Evolutionary conservation across 2,888 invertebrate species (phyloP).

Genomic region (Spodoptera exigua): DNA sequence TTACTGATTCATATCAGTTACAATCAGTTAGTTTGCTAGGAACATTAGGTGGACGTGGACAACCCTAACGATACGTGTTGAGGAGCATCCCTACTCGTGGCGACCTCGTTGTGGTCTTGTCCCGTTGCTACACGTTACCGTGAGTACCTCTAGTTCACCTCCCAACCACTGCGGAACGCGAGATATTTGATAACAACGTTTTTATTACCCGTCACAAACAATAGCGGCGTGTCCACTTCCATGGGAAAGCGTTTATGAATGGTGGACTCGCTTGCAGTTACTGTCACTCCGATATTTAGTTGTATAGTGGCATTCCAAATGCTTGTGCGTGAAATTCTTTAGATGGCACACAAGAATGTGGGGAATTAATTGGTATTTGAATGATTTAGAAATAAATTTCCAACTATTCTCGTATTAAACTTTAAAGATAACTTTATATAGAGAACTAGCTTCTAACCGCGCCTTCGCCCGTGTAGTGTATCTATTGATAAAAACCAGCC

Average conservation of each 20-base stretch:
- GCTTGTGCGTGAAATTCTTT: constrained; percentile 1
- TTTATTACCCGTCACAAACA: constrained; percentile 41
- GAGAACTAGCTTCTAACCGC: too few relatives aligned
- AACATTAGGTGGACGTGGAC: constrained; percentile 18
- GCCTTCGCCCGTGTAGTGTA: too few relatives aligned
- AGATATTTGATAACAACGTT: constrained; percentile 51
- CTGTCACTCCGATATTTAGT: neutral
- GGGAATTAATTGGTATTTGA: neutral
- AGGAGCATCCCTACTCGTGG: constrained; percentile 52
- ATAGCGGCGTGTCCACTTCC: constrained; percentile 15
- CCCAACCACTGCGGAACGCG: constrained; percentile 11
- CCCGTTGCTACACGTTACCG: constrained; percentile 54
- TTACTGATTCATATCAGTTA: too few relatives aligned
- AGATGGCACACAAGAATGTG: neutral
- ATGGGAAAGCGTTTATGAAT: constrained; percentile 31
- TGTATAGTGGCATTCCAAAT: neutral
- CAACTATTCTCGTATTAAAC: too few relatives aligned
- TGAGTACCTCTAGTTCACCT: constrained; percentile 42
- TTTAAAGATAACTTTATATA: too few relatives aligned
- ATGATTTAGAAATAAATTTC: neutral
- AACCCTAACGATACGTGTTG: constrained; percentile 51
- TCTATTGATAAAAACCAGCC: too few relatives aligned
- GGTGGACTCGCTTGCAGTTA: constrained; percentile 1
- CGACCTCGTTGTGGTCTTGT: constrained; percentile 59
- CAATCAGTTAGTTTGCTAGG: constrained; percentile 17